Evolutionary conservation across 1,140 invertebrate species (phyloP), one percentile per base, ranked within the genome.

Genomic region (Ceratosolen fusciceps): DNA sequence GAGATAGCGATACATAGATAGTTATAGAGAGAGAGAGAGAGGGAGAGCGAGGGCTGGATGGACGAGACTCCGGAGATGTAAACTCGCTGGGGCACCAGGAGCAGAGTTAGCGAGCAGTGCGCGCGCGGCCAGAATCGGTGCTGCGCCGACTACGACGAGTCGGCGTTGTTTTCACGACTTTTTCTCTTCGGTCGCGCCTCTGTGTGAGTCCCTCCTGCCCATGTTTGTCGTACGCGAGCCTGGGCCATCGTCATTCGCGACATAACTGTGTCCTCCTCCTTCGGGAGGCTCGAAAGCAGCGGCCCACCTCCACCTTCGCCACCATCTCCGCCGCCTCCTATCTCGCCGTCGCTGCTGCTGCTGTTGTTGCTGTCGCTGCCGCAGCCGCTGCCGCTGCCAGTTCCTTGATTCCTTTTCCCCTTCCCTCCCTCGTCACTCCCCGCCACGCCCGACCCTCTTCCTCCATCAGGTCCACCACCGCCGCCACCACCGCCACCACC

Each of bases 21-120:
- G 84, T 21, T 8, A 81, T 77, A 83, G 83, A 81, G 81, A 68
- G 47, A 24, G 68, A 21, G 37, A 52, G 68, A 71, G 26, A 71
- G 10, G 10, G 14, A 52, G 21, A 3, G 9, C 49, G 21, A 52
- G 49, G 19, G 49, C 5, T 5, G 21, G 49, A 52, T 9, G 14
- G 43, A 1, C 16, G 47, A 49, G 14, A 4, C 43, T 29, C 29
- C 2, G 16, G 54, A 56, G 54, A 4, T 7, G 2, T 56, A 8
- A 5, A 8, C 19, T 37, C 60, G 34, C 10, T 34, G 60, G 60
- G 60, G 31, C 34, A 2, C 60, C 29, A 37, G 47, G 71, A 58
- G 31, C 31, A n/a, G 52, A 54, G 34, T 0, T 26, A 39, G 52
- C 31, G 49, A 58, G 71, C 71, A 58, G 52, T n/a, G 71, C 21